Base-by-base conservation (phyloP, 2,888 invertebrate species). In the Xiphydria camelus region DNA sequence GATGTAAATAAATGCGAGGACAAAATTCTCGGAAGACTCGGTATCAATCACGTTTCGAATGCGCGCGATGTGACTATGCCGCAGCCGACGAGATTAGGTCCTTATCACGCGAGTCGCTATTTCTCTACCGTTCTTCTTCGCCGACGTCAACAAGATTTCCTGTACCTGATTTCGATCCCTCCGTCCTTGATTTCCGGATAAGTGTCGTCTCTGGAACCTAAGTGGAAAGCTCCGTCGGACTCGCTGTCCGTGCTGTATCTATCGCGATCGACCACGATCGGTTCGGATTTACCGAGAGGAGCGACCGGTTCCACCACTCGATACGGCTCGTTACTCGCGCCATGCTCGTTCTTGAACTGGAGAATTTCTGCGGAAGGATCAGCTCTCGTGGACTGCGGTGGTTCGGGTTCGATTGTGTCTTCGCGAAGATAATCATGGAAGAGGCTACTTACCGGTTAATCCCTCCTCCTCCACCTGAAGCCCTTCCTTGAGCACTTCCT, bases 401-500 rank as follows among this genome's bases (percentile, higher is more conserved):
- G n/a, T n/a, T n/a, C n/a, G n/a, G n/a, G n/a, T n/a, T n/a, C n/a
- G n/a, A n/a, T n/a, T n/a, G n/a, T n/a, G n/a, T n/a, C n/a, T n/a
- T n/a, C n/a, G n/a, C n/a, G n/a, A n/a, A n/a, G n/a, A n/a, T n/a
- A n/a, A n/a, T n/a, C n/a, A n/a, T n/a, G n/a, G 33, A 33, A 33
- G 26, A 40, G 29, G 29, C 2, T 18, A 53, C 49, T 34, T 81
- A 77, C 89, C 89, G 10, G 88, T 85, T 4, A 90, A 78, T 3
- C 90, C 90, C 71, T 91, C 91, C 66, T 90, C 90, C 77, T 91
- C 91, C 4, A 91, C 88, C 73, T 91, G 89, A 10, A 91, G 77
- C 1, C 90, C 91, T 75, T 91, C 90, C 43, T 85, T 79, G 41
- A 89, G 80, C 4, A 90, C 88, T 73, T 91, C 89, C 64, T 90